Evolutionary conservation across 2,797 vertebrate species (phyloP).

Genomic region (Schizopygopsis malacanthus): DNA sequence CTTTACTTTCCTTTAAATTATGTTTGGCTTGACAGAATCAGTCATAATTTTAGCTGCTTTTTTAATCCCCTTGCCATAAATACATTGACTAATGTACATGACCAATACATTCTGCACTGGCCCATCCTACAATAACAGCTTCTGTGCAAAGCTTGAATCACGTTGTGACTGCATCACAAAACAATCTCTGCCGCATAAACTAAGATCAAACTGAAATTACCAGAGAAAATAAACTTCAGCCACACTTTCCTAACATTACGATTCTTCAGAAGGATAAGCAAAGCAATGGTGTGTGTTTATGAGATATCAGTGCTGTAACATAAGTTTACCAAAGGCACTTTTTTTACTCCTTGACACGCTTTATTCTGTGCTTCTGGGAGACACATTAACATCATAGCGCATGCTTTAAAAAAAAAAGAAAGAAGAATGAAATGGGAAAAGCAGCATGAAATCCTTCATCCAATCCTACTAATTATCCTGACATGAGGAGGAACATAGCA

Average conservation of each 20-base stretch:
- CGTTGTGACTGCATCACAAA: neutral
- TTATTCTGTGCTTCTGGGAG: constrained; percentile 43
- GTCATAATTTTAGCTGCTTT: neutral
- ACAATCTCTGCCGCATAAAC: neutral
- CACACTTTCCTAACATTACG: neutral
- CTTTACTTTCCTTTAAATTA: neutral
- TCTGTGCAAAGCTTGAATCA: neutral
- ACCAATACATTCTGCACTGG: neutral
- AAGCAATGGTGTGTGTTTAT: neutral
- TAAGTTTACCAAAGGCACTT: constrained; percentile 5
- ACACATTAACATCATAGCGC: constrained; percentile 44
- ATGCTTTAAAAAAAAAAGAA: constrained; percentile 16
- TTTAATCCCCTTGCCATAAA: neutral
- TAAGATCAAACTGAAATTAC: constrained; percentile 5
- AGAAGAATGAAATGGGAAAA: constrained; percentile 44
- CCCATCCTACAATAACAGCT: neutral
- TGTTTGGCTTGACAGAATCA: neutral
- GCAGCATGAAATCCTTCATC: constrained; percentile 47
- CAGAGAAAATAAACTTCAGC: constrained; percentile 8
- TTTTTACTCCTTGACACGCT: constrained; percentile 21
- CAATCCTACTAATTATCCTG: constrained; percentile 56
- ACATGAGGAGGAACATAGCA: constrained; percentile 42
- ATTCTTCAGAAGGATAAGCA: neutral
- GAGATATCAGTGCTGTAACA: constrained; percentile 12
- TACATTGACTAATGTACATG: neutral